A percentile compares a stretch with the other conserved stretches of the same genome.
These are phyloP conservation scores for Pediacus dermestoides DNA, from an alignment of 2,888 invertebrate genomes.

Conservation along the genomic window DNA sequence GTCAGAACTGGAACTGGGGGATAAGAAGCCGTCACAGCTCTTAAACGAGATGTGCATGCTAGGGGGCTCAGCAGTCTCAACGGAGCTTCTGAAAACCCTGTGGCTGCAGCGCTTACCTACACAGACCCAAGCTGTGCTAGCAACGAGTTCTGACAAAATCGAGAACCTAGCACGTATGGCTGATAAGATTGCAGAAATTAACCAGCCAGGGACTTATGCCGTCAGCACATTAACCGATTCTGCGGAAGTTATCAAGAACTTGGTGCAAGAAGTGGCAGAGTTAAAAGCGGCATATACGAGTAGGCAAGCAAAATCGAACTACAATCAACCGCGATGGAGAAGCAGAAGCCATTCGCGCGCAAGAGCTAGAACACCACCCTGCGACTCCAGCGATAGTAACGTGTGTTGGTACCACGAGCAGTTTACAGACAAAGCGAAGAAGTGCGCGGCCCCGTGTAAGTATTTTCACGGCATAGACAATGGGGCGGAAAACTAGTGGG, in stretches of 20 bases:
- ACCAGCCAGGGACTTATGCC: neutral
- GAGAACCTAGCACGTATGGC: slow-evolving; percentile 14
- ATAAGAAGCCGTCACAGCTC: slow-evolving; percentile 29
- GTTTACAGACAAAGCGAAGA: no score
- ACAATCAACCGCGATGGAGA: no score
- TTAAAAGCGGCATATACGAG: neutral
- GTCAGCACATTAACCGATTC: neutral
- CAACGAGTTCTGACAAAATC: slow-evolving; percentile 18
- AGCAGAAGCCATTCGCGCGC: no score
- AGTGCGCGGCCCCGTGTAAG: no score
- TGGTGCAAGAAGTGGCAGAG: neutral
- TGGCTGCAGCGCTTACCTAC: slow-evolving; percentile 28
- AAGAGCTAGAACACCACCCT: no score
- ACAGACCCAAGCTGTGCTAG: slow-evolving; percentile 22
- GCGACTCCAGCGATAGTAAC: no score
- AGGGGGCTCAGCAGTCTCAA: slow-evolving; percentile 21
- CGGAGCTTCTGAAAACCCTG: slow-evolving; percentile 26
- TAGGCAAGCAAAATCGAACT: no score
- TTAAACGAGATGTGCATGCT: slow-evolving; percentile 28
- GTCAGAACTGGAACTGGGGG: slow-evolving; percentile 26
- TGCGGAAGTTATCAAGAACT: neutral
- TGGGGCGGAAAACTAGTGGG: no score
- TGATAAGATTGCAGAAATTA: slow-evolving; percentile 16
- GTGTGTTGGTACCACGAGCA: no score
- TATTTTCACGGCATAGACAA: no score